Evolutionary conservation across 1,140 invertebrate species (phyloP).

Genomic region (Zaprionus kolodkinae): DNA sequence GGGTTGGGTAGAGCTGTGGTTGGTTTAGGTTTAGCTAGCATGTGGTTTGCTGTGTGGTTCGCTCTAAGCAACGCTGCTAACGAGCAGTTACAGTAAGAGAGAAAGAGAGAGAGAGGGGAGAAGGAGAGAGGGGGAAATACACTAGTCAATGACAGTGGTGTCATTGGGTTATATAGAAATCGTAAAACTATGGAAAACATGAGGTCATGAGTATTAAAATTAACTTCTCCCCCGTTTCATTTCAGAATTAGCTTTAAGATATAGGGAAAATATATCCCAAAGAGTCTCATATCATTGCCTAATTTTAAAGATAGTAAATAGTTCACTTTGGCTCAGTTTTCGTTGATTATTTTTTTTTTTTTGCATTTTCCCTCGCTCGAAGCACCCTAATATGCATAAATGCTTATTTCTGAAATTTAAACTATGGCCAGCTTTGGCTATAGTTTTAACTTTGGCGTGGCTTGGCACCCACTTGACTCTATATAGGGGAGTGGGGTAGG

Average conservation of each 20-base stretch:
- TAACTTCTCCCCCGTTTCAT: not conserved
- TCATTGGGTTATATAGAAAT: not conserved
- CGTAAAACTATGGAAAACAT: not conserved
- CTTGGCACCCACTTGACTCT: conserved; percentile 38
- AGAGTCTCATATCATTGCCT: no score
- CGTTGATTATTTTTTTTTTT: not conserved
- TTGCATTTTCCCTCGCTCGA: not conserved
- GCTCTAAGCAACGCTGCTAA: not conserved
- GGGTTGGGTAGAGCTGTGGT: not conserved
- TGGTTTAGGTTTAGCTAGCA: conserved; percentile 16
- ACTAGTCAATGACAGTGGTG: conserved; percentile 4
- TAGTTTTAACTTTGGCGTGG: conserved; percentile 8
- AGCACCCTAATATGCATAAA: conserved; percentile 11
- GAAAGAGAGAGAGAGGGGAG: not conserved
- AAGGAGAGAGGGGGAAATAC: not conserved
- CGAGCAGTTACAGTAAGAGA: not conserved
- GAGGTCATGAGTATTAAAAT: not conserved
- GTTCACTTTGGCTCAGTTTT: not conserved
- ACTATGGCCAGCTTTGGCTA: conserved; percentile 1
- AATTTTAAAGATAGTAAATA: not conserved
- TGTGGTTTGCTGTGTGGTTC: conserved; percentile 18
- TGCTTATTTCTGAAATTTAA: conserved; percentile 5
- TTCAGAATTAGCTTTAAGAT: not conserved
- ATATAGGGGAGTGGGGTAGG: not conserved
- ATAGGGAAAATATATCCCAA: not conserved